Evolutionary conservation across 1,140 invertebrate genomes (phyloP).

Genomic region (Drosophila kikkawai): DNA sequence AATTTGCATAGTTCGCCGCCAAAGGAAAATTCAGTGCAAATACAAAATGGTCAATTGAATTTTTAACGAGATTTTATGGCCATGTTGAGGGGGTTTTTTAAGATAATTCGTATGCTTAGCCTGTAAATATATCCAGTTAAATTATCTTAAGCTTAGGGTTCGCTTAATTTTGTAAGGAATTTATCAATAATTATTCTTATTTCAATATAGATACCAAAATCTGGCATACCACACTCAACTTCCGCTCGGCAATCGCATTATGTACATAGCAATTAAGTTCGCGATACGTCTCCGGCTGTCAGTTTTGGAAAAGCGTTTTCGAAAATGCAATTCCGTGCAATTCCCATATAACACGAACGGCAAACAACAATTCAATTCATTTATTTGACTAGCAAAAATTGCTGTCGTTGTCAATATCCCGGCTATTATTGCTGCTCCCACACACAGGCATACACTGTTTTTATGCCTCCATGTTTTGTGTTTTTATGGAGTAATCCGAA

Average conservation of each 20-base stretch:
- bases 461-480: constrained; percentile 24
- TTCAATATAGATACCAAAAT: not conserved
- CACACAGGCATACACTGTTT: not conserved
- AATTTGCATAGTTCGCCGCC: constrained; percentile 16
- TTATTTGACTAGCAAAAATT: constrained; percentile 63
- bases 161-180: not conserved
- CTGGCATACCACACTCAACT: constrained; percentile 8
- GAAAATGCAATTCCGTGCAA: constrained; percentile 61
- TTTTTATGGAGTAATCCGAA: constrained; percentile 68
- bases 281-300: constrained; percentile 35
- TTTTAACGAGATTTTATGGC: constrained; percentile 7
- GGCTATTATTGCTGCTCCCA: constrained; percentile 29
- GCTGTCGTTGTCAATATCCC: constrained; percentile 49
- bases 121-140: too few relatives aligned
- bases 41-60: constrained; percentile 46
- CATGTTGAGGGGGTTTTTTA: not conserved
- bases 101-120: not conserved
- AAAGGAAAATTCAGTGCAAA: constrained; percentile 10
- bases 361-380: constrained; percentile 77
- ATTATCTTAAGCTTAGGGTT: not conserved
- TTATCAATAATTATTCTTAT: not conserved
- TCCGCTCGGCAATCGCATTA: constrained; percentile 22
- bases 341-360: constrained; percentile 72
- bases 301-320: constrained; percentile 23
- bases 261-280: constrained; percentile 52